Base-by-base conservation (phyloP, 2,113 vertebrate species). In the Dicaeum eximium region DNA sequence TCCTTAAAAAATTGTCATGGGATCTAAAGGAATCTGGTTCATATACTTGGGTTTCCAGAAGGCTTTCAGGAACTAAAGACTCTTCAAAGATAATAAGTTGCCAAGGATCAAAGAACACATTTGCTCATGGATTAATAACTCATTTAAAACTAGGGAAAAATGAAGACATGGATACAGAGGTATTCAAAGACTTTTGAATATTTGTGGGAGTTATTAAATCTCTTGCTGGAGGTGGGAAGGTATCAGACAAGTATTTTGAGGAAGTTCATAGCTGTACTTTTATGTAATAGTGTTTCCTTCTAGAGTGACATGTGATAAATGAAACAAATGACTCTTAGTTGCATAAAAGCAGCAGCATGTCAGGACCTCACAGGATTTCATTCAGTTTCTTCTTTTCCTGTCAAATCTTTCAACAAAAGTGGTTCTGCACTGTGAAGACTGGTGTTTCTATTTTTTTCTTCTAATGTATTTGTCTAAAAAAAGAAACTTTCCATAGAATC, bases 381-480 rank as follows among this genome's bases (percentile, higher is more conserved):
- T 92, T 94, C 80, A 86, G 38, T 48, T 94, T 78, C 77, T 73
- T 74, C 72, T 91, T 92, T 89, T 70, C 50, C 45, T 51, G 78
- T 70, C 56, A 92, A 65, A 10, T 51, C 23, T 86, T 89, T 87
- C 1, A 2, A 48, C 1, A 4, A 91, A 80, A 94, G 27, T 74
- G 77, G 80, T 61, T 54, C 77, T 86, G 56, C 31, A 60, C 16
- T 80, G 4, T 66, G 51, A 88, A 73, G 51, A 72, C 60, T 65
- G 9, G 6, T 31, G 16, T 40, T 88, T 51, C 86, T 73, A 81
- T 82, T 62, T 69, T 56, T 69, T 69, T 30, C 27, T 42, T 8
- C 5, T 1, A 44, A 33, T 40, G 2, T 65, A 56, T 30, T 71
- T 77, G 25, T 15, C 64, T 91, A n/a, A 57, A 85, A 90, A 73